These are phyloP conservation scores for Notothenia coriiceps DNA, from an alignment of 2,113 vertebrate genomes.

Conservation along the genomic window DNA sequence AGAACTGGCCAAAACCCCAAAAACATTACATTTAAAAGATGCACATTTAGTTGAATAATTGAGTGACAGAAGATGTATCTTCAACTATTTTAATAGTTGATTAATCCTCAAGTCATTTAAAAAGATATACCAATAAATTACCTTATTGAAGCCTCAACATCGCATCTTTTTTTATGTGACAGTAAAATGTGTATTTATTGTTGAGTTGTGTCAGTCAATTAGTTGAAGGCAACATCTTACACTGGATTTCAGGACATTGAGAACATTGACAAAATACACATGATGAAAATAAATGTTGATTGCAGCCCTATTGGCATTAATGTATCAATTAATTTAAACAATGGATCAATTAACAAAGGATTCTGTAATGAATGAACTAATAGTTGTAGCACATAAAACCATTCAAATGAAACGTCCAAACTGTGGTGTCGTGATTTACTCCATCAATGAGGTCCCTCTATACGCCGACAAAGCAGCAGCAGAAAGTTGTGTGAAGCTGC, in stretches of 20 bases:
- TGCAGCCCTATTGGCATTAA: neutral
- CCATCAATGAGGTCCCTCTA: neutral
- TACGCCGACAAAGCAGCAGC: constrained; percentile 7
- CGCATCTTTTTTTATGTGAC: neutral
- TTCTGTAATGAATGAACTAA: neutral
- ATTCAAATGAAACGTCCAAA: neutral
- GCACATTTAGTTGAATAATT: neutral
- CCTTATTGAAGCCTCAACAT: neutral
- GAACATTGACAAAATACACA: neutral
- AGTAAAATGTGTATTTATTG: neutral
- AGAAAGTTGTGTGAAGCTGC: constrained; percentile 17
- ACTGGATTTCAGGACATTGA: neutral
- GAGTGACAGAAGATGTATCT: neutral
- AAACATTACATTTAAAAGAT: neutral
- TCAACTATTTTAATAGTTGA: neutral
- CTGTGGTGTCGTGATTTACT: neutral
- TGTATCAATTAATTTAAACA: neutral
- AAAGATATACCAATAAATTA: neutral
- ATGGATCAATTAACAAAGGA: neutral
- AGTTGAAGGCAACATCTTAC: neutral
- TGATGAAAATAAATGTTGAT: neutral
- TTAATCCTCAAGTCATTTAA: neutral
- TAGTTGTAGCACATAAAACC: neutral
- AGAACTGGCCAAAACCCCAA: neutral
- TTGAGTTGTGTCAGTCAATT: neutral